Conservation (phyloP, 2,888 invertebrate species). For the Cantharis flavilabris region DNA sequence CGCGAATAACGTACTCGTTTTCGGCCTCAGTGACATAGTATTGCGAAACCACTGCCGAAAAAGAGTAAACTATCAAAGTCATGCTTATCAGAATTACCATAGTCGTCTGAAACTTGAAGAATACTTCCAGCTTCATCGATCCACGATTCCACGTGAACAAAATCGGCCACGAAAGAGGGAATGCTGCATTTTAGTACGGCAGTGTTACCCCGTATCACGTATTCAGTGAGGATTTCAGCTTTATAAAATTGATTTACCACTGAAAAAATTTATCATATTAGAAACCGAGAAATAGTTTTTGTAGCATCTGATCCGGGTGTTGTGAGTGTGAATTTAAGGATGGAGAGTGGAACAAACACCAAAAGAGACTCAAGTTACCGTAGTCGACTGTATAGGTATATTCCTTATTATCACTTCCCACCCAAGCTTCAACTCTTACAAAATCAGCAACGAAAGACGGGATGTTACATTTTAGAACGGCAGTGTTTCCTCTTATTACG, state of each 20-base stretch:
- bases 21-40: conserved; percentile 89
- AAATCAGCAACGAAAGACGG: conserved; percentile 91
- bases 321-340: not conserved
- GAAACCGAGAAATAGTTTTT: not conserved
- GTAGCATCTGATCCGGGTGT: not conserved
- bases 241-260: conserved; percentile 75
- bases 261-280: conserved; percentile 48
- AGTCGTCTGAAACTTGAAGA: conserved; percentile 57
- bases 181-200: conserved; percentile 75
- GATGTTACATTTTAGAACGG: conserved; percentile 86
- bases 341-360: not conserved
- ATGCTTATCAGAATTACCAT: conserved; percentile 53
- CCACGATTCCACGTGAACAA: conserved; percentile 73
- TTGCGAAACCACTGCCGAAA: conserved; percentile 80
- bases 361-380: conserved; percentile 61
- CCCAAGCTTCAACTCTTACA: conserved; percentile 86
- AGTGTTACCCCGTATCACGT: conserved; percentile 74
- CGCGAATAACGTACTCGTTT: conserved; percentile 92
- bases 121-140: conserved; percentile 67
- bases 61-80: conserved; percentile 30
- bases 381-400: conserved; percentile 73
- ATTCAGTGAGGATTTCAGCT: conserved; percentile 73
- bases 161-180: conserved; percentile 75
- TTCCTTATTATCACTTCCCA: conserved; percentile 67
- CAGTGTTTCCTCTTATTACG: conserved; percentile 86